A percentile compares a stretch with the other conserved stretches of the same genome.
These are phyloP conservation scores for Fragum sueziense DNA, from an alignment of 2,888 invertebrate species.

Conservation along the genomic window DNA sequence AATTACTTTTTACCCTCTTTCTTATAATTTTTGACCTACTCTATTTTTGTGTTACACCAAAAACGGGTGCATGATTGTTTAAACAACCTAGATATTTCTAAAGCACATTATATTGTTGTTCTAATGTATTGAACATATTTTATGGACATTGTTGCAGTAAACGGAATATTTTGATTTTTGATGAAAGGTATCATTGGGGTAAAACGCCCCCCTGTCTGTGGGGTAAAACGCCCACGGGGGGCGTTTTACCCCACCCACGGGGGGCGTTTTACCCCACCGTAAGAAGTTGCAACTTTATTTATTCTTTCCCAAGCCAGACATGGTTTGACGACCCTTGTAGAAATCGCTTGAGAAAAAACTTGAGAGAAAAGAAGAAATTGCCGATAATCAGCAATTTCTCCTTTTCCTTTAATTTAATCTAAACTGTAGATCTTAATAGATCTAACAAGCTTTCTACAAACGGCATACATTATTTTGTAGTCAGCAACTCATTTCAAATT, in stretches of 20 bases:
- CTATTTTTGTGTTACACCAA: not conserved
- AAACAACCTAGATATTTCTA: not conserved
- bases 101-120: not conserved
- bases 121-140: not conserved
- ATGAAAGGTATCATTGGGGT: not conserved
- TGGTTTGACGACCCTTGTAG: no score
- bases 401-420: no score
- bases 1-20: not conserved
- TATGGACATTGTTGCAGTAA: not conserved
- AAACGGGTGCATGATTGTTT: not conserved
- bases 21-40: not conserved
- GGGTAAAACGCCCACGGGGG: not conserved
- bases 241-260: not conserved
- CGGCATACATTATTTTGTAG: no score
- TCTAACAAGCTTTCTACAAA: no score
- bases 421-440: no score
- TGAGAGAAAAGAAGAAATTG: no score
- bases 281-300: no score
- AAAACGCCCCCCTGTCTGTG: not conserved
- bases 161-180: not conserved
- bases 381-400: no score
- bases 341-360: no score
- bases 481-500: no score
- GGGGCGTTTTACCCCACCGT: not conserved
- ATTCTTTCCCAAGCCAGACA: no score